These are phyloP conservation scores for Ips nitidus DNA, from an alignment of 1,140 invertebrate species.

Conservation along the genomic window DNA sequence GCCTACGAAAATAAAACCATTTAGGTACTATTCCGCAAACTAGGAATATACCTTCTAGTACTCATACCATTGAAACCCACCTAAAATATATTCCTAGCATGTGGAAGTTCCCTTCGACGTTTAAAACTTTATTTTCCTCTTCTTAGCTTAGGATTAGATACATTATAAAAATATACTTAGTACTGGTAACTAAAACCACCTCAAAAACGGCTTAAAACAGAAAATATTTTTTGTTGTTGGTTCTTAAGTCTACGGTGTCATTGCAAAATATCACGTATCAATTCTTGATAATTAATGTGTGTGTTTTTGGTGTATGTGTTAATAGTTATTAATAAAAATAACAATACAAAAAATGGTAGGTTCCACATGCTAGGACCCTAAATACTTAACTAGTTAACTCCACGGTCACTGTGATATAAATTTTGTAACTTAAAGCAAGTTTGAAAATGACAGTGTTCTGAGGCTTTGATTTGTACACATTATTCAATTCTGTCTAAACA, in stretches of 20 bases:
- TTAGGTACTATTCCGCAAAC: conserved; percentile 36
- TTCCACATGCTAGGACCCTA: conserved; percentile 27
- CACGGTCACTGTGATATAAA: background rate
- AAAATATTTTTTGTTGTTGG: background rate
- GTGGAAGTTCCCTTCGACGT: conserved; percentile 22
- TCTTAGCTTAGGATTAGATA: background rate
- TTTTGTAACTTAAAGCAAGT: background rate
- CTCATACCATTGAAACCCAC: conserved; percentile 17
- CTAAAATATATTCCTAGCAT: conserved; percentile 35
- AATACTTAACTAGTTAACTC: background rate
- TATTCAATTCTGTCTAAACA: conserved; percentile 21
- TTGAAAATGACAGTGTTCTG: too few species aligned
- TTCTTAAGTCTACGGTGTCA: background rate
- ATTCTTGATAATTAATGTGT: background rate
- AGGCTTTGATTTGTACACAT: too few species aligned
- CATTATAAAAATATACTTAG: too few species aligned
- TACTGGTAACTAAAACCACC: background rate
- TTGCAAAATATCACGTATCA: background rate
- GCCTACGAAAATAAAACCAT: conserved; percentile 28
- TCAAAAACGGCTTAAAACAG: background rate
- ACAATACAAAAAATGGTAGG: background rate
- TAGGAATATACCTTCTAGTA: conserved; percentile 34
- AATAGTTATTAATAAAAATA: too few species aligned
- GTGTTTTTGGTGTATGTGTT: background rate
- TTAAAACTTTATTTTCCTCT: conserved; percentile 11